Evolutionary conservation across 2,888 invertebrate species (phyloP), one percentile per base, ranked within the genome.

Genomic region (Elysia crispata): DNA sequence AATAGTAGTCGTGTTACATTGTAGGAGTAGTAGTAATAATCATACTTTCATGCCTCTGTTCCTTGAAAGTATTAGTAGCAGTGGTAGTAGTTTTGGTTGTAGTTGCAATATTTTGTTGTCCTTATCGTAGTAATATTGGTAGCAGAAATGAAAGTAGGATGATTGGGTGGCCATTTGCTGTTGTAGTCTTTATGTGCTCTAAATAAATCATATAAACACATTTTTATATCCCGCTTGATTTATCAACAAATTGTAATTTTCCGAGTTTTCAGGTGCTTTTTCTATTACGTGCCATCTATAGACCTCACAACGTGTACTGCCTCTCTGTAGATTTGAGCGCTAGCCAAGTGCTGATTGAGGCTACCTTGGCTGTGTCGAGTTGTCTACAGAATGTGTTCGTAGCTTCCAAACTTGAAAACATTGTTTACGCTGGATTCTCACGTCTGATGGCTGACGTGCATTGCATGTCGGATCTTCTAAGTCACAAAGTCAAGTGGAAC

Each of bases 341-440:
- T 18, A 66, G 69, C 11, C 67, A 77, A 1, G 62, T 69, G 11
- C 67, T 82, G 41, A 54, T 73, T 18, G 72, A 76, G 31, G 80
- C 80, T 18, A 75, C 76, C 23, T 76, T 79, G 0, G 85, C 87
- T 13, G 84, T 91, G 23, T 85, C 88, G 6, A 81, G 82, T 25
- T 91, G 92, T 80, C 87, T 92, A 41, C 81, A 86, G 28, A 92
- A 92, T 84, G 91, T 92, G 5, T 90, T 90, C 76, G 83, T 92
- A 0, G 89, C 87, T 33, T 87, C 89, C 1, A 86, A 88, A 80
- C 82, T 85, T 33, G 91, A 91, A 83, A 83, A 85, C 30, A 86
- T 92, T 15, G 85, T 88, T 0, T 92, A 91, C 83, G 89, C 87
- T 0, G 90, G 91, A 0, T 90, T 89, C 78, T 84, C 87, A 0